Base-by-base conservation (phyloP, 2,113 vertebrate genomes). In the Isichthys henryi region DNA sequence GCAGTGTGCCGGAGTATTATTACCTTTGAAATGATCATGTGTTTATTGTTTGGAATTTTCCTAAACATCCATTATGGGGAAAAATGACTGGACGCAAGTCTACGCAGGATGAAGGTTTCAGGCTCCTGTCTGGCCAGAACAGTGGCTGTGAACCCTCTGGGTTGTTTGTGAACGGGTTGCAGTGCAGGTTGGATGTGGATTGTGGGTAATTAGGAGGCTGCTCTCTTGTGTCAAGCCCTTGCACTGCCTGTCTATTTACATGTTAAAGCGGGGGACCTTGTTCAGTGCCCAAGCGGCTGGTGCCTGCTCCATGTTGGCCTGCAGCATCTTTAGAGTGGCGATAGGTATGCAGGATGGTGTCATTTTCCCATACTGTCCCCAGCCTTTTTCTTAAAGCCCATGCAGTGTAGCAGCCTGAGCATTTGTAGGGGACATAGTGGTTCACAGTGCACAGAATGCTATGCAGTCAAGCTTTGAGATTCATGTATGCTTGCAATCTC, bases 151-250 rank as follows among this genome's bases (percentile, higher is more conserved):
- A 23, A 35, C 0, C 31, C 17, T 80, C 77, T 53, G 90, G 35
- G 82, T 23, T 11, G 89, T 88, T 88, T 90, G 27, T 58, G 35
- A 91, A 90, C 70, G 90, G 91, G 92, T 88, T 91, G 48, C 89
- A 89, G 77, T 90, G 90, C 89, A 90, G 89, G 86, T 92, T 87
- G 45, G 92, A 93, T 93, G 35, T 89, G 92, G 93, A 93, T 94
- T 94, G 92, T 89, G 90, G 89, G 87, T 93, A 93, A 94, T 94
- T 92, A 93, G 92, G 92, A 86, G 52, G 85, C 89, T 91, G 83
- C 90, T 90, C 89, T 88, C 91, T 56, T 87, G 70, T 92, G 90
- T 89, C 90, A 89, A 87, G 90, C 85, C 89, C 91, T 77, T 91
- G 74, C 86, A 92, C 89, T 89, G 58, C 90, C 80, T 91, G 53